A percentile compares a stretch with the other conserved stretches of the same genome.
These are phyloP conservation scores for Lagopus leucura DNA, from an alignment of 2,113 vertebrate genomes.

Conservation along the genomic window DNA sequence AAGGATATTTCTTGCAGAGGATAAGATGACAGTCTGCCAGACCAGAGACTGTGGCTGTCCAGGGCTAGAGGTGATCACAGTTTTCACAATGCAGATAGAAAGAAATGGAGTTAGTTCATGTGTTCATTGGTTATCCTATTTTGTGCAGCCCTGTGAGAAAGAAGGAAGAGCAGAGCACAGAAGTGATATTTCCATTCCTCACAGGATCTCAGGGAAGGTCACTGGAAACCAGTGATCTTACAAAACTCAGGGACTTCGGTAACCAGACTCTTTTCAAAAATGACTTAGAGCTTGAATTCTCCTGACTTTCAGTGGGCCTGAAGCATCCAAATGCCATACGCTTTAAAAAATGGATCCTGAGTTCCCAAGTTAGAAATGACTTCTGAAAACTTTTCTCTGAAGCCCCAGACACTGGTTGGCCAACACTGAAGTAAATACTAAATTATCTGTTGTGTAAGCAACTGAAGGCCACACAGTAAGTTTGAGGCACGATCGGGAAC, in stretches of 20 bases:
- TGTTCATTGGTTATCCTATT: not conserved
- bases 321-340: not conserved
- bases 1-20: not conserved
- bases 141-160: too few species aligned
- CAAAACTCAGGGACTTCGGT: rapidly evolving
- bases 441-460: not conserved
- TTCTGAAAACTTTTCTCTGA: not conserved
- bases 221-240: not conserved
- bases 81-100: not conserved
- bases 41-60: not conserved
- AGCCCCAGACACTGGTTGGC: not conserved
- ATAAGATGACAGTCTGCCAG: not conserved
- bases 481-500: not conserved
- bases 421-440: not conserved
- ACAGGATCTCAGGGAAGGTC: rapidly evolving
- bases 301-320: not conserved
- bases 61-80: not conserved
- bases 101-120: not conserved
- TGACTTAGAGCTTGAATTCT: not conserved
- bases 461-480: not conserved
- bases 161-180: not conserved
- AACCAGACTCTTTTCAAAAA: not conserved
- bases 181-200: not conserved
- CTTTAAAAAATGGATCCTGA: not conserved
- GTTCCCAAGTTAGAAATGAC: not conserved